Conservation (phyloP, 2,888 invertebrate genomes). For the Euphydryas editha region DNA sequence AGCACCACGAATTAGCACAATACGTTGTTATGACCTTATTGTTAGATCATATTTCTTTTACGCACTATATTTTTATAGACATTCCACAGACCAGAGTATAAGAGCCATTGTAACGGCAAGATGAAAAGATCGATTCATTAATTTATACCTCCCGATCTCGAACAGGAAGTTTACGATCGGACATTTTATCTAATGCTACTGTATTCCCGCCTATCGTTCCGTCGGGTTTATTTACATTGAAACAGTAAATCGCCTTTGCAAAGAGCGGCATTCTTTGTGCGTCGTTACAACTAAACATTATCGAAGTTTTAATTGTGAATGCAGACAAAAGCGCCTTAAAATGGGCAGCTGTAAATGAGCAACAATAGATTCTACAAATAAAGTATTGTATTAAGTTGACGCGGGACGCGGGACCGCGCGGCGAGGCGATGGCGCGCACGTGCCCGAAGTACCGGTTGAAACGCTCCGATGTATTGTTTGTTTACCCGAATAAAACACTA, state of each 20-base stretch:
- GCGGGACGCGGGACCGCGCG: constrained; percentile 63
- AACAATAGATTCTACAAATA: constrained; percentile 70
- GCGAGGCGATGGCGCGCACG: constrained; percentile 71
- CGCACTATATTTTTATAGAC: background rate
- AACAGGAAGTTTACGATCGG: constrained; percentile 79
- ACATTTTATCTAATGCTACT: constrained; percentile 78
- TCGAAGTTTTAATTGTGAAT: constrained; percentile 79
- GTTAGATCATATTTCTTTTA: constrained; percentile 4
- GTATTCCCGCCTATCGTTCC: constrained; percentile 58
- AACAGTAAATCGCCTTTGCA: constrained; percentile 65
- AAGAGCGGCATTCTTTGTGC: constrained; percentile 79
- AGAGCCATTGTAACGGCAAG: constrained; percentile 52
- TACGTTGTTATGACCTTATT: background rate
- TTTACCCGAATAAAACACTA: constrained; percentile 84
- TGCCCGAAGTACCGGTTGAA: constrained; percentile 76
- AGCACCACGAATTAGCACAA: background rate
- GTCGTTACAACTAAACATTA: constrained; percentile 69
- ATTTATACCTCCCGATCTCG: constrained; percentile 77
- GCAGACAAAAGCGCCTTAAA: constrained; percentile 74
- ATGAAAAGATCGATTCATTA: constrained; percentile 78
- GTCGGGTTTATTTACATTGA: constrained; percentile 72
- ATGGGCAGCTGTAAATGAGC: constrained; percentile 55
- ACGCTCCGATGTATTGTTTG: constrained; percentile 80
- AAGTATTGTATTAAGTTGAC: constrained; percentile 74
- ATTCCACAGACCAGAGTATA: constrained; percentile 3